Evolutionary conservation across 2,113 vertebrate genomes (phyloP), one percentile per base, ranked within the genome.

Genomic region (Arenaria interpres): DNA sequence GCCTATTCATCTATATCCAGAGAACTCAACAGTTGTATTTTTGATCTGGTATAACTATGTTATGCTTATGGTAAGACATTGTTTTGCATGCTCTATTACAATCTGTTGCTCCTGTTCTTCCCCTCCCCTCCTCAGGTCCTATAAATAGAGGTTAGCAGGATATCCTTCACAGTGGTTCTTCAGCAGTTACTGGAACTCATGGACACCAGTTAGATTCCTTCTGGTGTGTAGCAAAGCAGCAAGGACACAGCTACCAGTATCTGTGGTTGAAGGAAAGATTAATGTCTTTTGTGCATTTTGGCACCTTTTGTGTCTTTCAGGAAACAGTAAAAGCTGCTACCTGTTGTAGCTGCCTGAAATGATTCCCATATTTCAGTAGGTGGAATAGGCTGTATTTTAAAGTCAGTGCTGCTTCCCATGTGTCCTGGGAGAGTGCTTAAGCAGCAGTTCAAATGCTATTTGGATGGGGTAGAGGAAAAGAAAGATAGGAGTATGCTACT

Each of bases 81-180:
- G 20, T 68, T 90, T 84, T 90, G 13, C n/a, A 6, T n/a, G 6
- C 50, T 75, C 12, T 48, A 3, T 48, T 88, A 14, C 43, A 68
- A 0, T 64, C n/a, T 85, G 12, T 54, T 71, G 45, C 43, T 89
- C 85, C 30, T 37, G 37, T 92, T 75, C 59, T 78, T 71, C 85
- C 63, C 64, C 33, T 53, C 53, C 57, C 23, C 32, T 93, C 78
- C 17, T 8, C 30, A 24, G n/a, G 27, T 60, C 56, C 86, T 95
- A 93, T 94, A 95, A 94, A 94, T 94, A 96, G 96, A 75, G 48
- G 16, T 46, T 37, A 39, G 81, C 93, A 89, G 90, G 95, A 94
- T 86, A 75, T 94, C 92, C 92, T 96, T 96, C 32, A 19, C 39
- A 9, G 39, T 46, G n/a, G 35, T 53, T 81, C 72, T 84, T 33